These are phyloP conservation scores for Diplazon laetatorius DNA, from an alignment of 2,888 invertebrate genomes.

Conservation along the genomic window DNA sequence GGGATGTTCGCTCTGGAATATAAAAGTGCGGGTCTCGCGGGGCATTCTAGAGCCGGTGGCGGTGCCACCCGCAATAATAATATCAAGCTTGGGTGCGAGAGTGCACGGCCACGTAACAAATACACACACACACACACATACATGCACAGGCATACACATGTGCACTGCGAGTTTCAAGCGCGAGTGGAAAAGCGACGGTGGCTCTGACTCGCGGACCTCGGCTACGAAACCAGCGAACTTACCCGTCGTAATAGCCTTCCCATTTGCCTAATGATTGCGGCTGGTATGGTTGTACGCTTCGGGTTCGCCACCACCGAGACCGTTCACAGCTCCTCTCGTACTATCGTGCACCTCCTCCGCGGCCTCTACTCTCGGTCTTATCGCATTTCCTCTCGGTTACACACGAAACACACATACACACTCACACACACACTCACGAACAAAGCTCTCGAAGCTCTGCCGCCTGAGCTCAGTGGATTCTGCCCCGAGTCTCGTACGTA, in stretches of 20 bases:
- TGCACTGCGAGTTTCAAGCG: constrained; percentile 26
- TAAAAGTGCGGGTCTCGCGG: constrained; percentile 33
- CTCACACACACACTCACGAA: no score
- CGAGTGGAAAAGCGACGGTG: constrained; percentile 45
- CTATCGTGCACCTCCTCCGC: constrained; percentile 65
- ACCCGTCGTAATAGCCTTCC: constrained; percentile 71
- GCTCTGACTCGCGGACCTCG: constrained; percentile 28
- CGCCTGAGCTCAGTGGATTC: constrained; percentile 14
- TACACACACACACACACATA: constrained; percentile 4
- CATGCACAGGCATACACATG: no score
- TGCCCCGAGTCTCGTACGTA: constrained; percentile 6
- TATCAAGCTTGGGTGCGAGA: constrained; percentile 19
- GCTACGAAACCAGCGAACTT: constrained; percentile 56
- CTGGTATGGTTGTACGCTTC: constrained; percentile 56
- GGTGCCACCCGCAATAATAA: constrained; percentile 48
- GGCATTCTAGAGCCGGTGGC: constrained; percentile 21
- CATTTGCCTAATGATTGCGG: constrained; percentile 80
- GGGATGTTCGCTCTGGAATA: constrained; percentile 37
- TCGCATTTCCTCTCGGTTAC: constrained; percentile 81
- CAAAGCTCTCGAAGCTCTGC: no score
- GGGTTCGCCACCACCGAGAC: constrained; percentile 53
- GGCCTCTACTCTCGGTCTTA: constrained; percentile 71
- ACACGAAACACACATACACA: constrained; percentile 70
- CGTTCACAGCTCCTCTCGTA: constrained; percentile 65
- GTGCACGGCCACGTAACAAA: constrained; percentile 21